Evolutionary conservation across 2,113 vertebrate species (phyloP).

Genomic region (Oncorhynchus masou): DNA sequence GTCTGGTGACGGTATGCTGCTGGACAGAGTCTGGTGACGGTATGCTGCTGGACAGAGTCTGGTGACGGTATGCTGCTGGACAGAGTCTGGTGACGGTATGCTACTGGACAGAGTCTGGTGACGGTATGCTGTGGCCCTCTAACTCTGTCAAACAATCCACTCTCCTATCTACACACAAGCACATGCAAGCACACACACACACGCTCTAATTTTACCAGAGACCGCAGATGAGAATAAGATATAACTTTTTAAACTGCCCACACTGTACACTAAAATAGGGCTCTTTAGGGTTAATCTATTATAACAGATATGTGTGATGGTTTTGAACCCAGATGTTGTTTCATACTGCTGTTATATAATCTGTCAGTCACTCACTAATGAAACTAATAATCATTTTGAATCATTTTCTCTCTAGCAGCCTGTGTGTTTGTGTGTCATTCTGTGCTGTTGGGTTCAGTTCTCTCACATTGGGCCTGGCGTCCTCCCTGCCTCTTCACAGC

Average conservation of each 20-base stretch:
- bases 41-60: too few relatives aligned
- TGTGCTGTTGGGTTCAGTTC: conserved; percentile 26
- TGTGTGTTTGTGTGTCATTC: conserved; percentile 19
- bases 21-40: too few relatives aligned
- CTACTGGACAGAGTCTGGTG: too few relatives aligned
- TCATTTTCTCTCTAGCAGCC: conserved; percentile 40
- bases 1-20: too few relatives aligned
- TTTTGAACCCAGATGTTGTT: background rate
- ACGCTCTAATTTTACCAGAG: background rate
- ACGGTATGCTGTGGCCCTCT: too few relatives aligned
- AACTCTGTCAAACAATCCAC: too few relatives aligned
- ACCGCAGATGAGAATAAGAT: background rate
- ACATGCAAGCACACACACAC: too few relatives aligned
- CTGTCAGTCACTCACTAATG: conserved; percentile 43
- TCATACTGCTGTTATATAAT: conserved; percentile 54
- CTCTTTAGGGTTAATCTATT: too few relatives aligned
- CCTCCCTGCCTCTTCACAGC: conserved; percentile 50
- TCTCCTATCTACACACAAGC: too few relatives aligned
- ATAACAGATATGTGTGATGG: too few relatives aligned
- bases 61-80: too few relatives aligned
- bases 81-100: too few relatives aligned
- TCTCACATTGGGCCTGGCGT: conserved; percentile 60
- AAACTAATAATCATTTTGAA: conserved; percentile 46
- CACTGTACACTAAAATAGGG: background rate
- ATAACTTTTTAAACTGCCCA: background rate